These are phyloP conservation scores for Albula glossodonta DNA, from an alignment of 2,113 vertebrate genomes.

Conservation along the genomic window DNA sequence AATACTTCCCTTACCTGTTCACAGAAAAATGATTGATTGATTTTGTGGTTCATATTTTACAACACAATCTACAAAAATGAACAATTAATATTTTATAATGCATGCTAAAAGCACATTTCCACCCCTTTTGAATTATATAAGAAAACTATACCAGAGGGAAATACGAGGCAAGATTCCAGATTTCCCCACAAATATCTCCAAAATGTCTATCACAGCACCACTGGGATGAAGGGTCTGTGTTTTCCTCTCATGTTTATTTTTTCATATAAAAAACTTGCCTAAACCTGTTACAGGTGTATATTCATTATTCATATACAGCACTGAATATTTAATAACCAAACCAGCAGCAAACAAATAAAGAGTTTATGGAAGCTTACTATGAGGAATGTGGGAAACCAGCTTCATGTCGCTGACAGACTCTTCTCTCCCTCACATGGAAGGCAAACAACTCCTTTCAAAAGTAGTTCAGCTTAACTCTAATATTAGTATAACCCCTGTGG, in stretches of 20 bases:
- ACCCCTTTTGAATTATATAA: too few relatives aligned
- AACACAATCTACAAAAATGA: background rate
- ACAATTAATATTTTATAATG: too few relatives aligned
- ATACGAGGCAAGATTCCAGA: too few relatives aligned
- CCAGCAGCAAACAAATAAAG: slow-evolving; percentile 9
- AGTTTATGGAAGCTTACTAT: background rate
- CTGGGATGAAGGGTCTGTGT: background rate
- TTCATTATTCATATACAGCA: background rate
- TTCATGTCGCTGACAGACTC: background rate
- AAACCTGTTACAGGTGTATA: background rate
- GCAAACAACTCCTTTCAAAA: background rate
- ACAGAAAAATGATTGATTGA: too few relatives aligned
- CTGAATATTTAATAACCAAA: slow-evolving; percentile 14
- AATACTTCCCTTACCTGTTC: too few relatives aligned
- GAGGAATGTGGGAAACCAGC: background rate
- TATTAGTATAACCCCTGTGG: background rate
- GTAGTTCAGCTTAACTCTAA: background rate
- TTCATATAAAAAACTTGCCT: background rate
- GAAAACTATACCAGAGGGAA: too few relatives aligned
- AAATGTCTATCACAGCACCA: background rate
- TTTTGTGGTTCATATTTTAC: too few relatives aligned
- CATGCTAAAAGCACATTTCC: too few relatives aligned
- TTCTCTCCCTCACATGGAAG: background rate
- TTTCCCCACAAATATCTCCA: too few relatives aligned
- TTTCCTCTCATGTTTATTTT: background rate